phyloP scores from a whole-genome alignment of 2,113 vertebrate species.

The Tragelaphus imberbis region DNA sequence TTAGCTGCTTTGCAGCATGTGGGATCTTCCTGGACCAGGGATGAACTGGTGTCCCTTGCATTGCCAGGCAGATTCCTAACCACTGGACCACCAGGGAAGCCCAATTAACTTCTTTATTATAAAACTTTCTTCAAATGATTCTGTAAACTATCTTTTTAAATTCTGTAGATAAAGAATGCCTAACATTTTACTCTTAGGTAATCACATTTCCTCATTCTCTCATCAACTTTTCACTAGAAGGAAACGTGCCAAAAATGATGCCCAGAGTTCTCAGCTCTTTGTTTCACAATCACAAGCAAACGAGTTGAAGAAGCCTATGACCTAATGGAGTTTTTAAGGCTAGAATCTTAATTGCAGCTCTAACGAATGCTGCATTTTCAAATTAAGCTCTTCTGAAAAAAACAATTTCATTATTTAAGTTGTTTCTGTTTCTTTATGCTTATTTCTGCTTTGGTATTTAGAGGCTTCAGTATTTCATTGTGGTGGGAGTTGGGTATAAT shows the following conservation, averaged over 20 bases:
- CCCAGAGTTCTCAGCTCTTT: not conserved
- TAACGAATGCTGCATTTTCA: not conserved
- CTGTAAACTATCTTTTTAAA: not conserved
- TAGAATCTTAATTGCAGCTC: not conserved
- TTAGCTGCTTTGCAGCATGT: not conserved
- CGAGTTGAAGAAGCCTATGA: not conserved
- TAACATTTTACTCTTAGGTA: not conserved
- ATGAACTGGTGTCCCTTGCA: not conserved
- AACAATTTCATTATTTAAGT: not conserved
- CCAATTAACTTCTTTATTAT: not conserved
- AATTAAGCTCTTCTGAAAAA: not conserved
- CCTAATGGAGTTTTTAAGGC: not conserved
- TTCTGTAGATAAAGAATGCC: not conserved
- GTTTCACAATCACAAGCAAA: slow-evolving; percentile 28
- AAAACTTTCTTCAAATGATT: not conserved
- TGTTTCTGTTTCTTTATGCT: not conserved
- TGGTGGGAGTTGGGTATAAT: not conserved
- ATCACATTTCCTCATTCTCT: slow-evolving; percentile 25
- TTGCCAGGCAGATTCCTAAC: not conserved
- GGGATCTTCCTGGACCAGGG: not conserved
- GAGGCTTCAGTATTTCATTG: not conserved
- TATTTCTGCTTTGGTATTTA: not conserved
- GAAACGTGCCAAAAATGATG: not conserved
- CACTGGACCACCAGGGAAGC: not conserved
- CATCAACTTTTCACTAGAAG: not conserved